Evolutionary conservation across 2,113 vertebrate species (phyloP).

Genomic region (Riparia riparia): DNA sequence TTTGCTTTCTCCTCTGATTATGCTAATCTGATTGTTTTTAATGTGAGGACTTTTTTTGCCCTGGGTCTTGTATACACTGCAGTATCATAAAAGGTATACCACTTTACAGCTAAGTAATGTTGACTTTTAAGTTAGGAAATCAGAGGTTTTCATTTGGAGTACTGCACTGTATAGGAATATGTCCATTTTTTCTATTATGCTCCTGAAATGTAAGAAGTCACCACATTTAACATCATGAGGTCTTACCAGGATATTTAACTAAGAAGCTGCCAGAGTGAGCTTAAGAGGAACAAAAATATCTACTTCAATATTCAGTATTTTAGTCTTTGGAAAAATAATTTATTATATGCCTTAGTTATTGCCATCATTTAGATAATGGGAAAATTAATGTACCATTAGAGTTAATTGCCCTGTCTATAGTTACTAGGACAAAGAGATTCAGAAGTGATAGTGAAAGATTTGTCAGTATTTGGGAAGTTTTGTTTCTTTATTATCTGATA

Average conservation of each 20-base stretch:
- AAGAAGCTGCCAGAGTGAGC: background rate
- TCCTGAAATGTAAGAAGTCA: background rate
- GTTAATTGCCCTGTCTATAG: background rate
- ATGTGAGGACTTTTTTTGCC: slow-evolving; percentile 53
- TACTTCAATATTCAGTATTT: background rate
- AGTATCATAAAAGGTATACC: slow-evolving; percentile 41
- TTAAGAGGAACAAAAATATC: background rate
- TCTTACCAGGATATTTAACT: background rate
- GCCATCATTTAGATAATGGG: background rate
- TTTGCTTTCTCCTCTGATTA: slow-evolving; percentile 49
- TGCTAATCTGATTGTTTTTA: slow-evolving; percentile 61
- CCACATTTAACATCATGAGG: background rate
- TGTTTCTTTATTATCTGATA: background rate
- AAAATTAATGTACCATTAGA: background rate
- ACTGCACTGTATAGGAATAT: background rate
- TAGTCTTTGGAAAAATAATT: background rate
- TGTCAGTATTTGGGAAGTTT: background rate
- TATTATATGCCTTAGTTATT: background rate
- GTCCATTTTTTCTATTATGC: background rate
- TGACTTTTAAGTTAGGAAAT: background rate
- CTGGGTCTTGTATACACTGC: background rate
- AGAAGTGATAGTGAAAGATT: background rate
- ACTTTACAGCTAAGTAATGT: slow-evolving; percentile 4
- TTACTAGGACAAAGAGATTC: background rate
- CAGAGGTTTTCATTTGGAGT: background rate